Evolutionary conservation across 2,797 vertebrate genomes (phyloP).

Genomic region (Sebastes diaconus): DNA sequence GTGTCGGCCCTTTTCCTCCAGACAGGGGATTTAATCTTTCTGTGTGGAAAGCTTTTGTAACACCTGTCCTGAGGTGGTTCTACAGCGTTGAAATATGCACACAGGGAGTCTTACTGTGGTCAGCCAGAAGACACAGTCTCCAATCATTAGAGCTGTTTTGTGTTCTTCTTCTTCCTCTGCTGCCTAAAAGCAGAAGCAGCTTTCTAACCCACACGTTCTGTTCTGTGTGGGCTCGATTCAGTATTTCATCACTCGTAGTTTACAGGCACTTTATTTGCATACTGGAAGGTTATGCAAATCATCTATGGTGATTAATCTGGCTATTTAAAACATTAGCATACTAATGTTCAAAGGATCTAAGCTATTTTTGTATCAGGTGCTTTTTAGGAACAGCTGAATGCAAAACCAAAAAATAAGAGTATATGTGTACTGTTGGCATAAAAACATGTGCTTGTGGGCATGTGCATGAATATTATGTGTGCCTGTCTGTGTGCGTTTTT

Average conservation of each 20-base stretch:
- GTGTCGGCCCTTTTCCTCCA: background rate
- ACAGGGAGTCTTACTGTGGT: constrained; percentile 23
- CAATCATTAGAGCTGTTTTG: constrained; percentile 17
- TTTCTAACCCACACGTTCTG: constrained; percentile 15
- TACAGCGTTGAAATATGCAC: constrained; percentile 25
- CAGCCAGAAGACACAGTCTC: constrained; percentile 17
- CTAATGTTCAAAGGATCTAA: constrained; percentile 1
- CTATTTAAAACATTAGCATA: constrained; percentile 51
- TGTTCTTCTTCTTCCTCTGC: background rate
- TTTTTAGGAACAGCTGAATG: constrained; percentile 24
- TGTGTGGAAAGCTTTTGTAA: constrained; percentile 16
- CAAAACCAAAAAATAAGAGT: background rate
- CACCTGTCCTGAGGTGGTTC: constrained; percentile 29
- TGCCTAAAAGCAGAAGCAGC: constrained; percentile 1
- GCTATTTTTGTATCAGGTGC: background rate
- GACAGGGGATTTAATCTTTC: constrained; percentile 25
- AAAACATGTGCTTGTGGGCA: background rate
- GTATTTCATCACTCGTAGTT: constrained; percentile 40
- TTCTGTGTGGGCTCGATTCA: constrained; percentile 35
- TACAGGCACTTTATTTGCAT: constrained; percentile 48
- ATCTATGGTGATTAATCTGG: constrained; percentile 29
- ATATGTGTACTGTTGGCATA: background rate
- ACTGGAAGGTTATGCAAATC: constrained; percentile 58
- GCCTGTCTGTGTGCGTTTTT: constrained; percentile 19
- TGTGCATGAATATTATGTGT: constrained; percentile 40